phyloP scores from a whole-genome alignment of 2,888 invertebrate species.

The Dolichopus griseipennis region DNA sequence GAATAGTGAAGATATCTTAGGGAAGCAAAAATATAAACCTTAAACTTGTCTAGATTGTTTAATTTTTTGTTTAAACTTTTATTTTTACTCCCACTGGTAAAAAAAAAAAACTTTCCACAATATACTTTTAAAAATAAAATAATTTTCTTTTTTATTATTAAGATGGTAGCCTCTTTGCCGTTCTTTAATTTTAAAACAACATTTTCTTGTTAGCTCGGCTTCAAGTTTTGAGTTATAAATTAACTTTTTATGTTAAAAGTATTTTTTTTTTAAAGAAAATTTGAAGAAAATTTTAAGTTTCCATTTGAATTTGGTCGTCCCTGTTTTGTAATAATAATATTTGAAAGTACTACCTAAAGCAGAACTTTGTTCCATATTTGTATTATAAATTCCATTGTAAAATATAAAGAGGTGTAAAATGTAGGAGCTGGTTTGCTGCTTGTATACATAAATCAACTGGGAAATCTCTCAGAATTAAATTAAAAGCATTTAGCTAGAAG shows the following conservation, averaged over 20 bases:
- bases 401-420: no score
- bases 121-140: neutral
- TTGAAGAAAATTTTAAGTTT: no score
- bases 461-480: no score
- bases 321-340: no score
- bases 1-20: neutral
- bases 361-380: no score
- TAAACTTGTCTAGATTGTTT: neutral
- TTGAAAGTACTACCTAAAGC: no score
- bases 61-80: neutral
- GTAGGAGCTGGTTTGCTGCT: no score
- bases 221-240: neutral
- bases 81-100: neutral
- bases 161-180: neutral
- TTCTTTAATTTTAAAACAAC: neutral
- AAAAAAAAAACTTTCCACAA: neutral
- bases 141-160: slow-evolving; percentile 5
- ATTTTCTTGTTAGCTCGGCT: neutral
- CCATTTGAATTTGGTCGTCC: no score
- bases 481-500: no score
- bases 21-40: neutral
- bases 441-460: no score
- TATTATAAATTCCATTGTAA: no score
- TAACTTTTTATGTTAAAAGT: neutral
- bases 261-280: no score